A percentile compares a stretch with the other conserved stretches of the same genome.
Evolutionary conservation across 2,888 invertebrate genomes (phyloP).

Genomic region (Tenthredo distinguenda): DNA sequence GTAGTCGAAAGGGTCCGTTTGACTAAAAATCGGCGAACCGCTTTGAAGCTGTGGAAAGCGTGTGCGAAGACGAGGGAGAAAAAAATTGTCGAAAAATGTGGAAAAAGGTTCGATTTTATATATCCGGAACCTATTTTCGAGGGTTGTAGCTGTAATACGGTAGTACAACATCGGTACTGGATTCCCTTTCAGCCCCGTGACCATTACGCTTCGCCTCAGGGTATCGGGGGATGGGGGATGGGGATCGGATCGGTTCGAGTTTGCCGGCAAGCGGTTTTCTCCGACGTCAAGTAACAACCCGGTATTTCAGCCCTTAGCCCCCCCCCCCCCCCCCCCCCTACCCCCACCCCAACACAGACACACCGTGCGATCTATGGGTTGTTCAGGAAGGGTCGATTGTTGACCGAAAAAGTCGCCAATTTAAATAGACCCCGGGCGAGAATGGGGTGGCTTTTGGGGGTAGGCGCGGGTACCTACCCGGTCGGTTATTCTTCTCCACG

Average conservation of each 20-base stretch:
- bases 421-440: slow-evolving; percentile 76
- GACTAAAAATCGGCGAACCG: slow-evolving; percentile 24
- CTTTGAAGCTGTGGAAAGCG: slow-evolving; percentile 60
- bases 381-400: slow-evolving; percentile 77
- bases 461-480: not conserved
- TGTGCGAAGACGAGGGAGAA: not conserved
- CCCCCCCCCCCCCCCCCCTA: no score
- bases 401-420: slow-evolving; percentile 79
- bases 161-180: not conserved
- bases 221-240: slow-evolving; percentile 63
- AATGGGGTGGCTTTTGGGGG: not conserved
- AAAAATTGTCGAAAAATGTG: not conserved
- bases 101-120: slow-evolving; percentile 61
- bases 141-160: slow-evolving; percentile 50
- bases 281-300: slow-evolving; percentile 53
- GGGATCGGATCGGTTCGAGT: slow-evolving; percentile 52
- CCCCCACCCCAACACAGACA: not conserved
- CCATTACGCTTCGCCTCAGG: slow-evolving; percentile 74
- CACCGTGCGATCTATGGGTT: not conserved
- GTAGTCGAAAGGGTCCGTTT: not conserved
- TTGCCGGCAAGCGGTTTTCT: slow-evolving; percentile 62
- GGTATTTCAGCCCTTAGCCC: not conserved
- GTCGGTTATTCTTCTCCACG: not conserved
- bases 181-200: slow-evolving; percentile 68
- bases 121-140: slow-evolving; percentile 60